These are phyloP conservation scores for Pachycephus smyrnensis DNA, from an alignment of 2,888 invertebrate genomes.

Conservation along the genomic window DNA sequence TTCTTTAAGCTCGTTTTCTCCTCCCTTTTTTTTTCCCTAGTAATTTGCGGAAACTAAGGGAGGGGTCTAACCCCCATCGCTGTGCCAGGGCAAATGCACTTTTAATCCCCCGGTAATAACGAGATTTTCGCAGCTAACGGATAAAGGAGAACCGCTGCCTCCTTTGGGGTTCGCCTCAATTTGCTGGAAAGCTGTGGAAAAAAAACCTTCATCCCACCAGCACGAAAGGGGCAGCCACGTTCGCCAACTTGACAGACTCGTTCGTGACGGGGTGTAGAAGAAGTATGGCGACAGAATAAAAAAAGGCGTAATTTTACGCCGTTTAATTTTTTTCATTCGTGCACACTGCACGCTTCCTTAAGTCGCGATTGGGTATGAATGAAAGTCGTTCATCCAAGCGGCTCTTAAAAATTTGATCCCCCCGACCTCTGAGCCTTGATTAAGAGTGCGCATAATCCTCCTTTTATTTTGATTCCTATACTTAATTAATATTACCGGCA, in stretches of 20 bases:
- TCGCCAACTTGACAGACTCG: neutral
- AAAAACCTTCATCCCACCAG: neutral
- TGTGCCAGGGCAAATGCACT: neutral
- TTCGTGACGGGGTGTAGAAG: neutral
- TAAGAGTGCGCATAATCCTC: neutral
- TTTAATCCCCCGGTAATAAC: neutral
- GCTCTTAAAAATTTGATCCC: neutral
- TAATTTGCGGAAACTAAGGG: neutral
- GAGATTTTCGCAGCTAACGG: neutral
- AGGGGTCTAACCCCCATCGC: neutral
- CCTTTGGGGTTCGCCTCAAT: neutral
- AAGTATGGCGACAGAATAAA: neutral
- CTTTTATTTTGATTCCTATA: neutral
- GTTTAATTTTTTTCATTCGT: slow-evolving; percentile 9
- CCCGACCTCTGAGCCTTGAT: neutral
- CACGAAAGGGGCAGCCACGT: neutral
- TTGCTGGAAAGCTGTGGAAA: neutral
- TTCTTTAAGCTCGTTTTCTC: neutral
- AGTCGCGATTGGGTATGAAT: neutral
- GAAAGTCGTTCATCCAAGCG: neutral
- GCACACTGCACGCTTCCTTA: neutral
- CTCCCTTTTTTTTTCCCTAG: neutral
- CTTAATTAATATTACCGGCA: neutral
- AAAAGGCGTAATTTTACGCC: neutral
- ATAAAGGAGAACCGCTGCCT: neutral